A percentile compares a stretch with the other conserved stretches of the same genome.
These are phyloP conservation scores for Trachythela sp. DNA, from an alignment of 64 coral and sea anemone species.

Conservation along the genomic window DNA sequence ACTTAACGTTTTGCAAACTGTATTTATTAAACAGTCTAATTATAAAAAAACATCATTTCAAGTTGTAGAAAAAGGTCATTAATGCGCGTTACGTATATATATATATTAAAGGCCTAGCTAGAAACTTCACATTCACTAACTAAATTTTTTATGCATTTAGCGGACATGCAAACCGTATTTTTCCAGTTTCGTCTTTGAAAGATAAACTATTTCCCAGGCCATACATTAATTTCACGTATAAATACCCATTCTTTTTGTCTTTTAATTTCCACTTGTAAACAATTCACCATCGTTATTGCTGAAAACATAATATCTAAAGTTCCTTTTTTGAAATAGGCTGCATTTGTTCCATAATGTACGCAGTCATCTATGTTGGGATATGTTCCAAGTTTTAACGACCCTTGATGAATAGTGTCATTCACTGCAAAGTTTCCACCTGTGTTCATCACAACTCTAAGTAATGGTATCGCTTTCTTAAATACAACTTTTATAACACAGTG, in stretches of 20 bases:
- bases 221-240: neutral
- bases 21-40: too few relatives aligned
- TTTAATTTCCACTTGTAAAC: neutral
- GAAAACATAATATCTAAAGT: neutral
- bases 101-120: too few relatives aligned
- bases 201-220: neutral
- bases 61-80: too few relatives aligned
- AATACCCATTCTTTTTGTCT: neutral
- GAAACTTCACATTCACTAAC: too few relatives aligned
- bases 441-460: neutral
- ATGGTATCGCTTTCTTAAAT: neutral
- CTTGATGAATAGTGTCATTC: neutral
- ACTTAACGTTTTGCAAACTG: too few relatives aligned
- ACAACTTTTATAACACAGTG: neutral
- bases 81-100: too few relatives aligned
- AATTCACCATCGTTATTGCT: neutral
- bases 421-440: neutral
- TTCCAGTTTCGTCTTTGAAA: too few relatives aligned
- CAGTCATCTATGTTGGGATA: neutral
- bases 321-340: neutral
- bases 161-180: too few relatives aligned
- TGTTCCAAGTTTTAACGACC: neutral
- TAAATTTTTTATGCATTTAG: too few relatives aligned
- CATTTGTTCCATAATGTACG: neutral
- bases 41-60: too few relatives aligned